Conservation (phyloP, 1,140 invertebrate genomes). For the Rhopalosiphum maidis region DNA sequence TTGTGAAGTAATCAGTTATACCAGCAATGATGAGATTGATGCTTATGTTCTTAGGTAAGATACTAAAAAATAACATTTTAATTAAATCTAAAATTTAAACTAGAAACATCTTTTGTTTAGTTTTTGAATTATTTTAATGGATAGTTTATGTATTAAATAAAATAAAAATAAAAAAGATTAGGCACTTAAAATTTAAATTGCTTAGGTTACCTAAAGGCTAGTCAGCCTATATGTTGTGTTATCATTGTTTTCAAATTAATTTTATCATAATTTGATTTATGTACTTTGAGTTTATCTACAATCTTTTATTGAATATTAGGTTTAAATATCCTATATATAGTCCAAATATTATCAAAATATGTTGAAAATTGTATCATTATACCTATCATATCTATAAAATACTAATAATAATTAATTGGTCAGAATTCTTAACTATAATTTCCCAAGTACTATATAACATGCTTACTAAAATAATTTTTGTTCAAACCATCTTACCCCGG, state of each 20-base stretch:
- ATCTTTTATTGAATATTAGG: too few species aligned
- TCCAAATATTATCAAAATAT: neutral
- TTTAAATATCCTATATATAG: too few species aligned
- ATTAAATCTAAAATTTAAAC: too few species aligned
- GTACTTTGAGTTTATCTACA: neutral
- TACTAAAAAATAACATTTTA: neutral
- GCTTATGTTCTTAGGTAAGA: conserved; percentile 96
- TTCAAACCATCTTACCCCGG: too few species aligned
- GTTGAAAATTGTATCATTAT: neutral
- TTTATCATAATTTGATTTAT: neutral
- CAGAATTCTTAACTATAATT: too few species aligned
- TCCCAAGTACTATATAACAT: too few species aligned
- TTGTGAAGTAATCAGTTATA: conserved; percentile 95
- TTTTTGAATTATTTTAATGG: neutral
- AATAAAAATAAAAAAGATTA: neutral
- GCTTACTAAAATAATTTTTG: too few species aligned
- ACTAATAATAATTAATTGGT: too few species aligned
- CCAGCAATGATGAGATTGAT: conserved; percentile 87
- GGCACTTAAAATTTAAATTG: too few species aligned
- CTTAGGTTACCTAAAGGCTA: neutral
- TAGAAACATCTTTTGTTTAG: neutral
- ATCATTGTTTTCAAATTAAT: neutral
- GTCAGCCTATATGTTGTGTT: neutral
- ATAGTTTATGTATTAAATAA: neutral
- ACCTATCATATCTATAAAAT: neutral